Evolutionary conservation across 37 sponge, comb jelly and placozoan genomes (phyloP), one percentile per base, ranked within the genome.

Genomic region (Mnemiopsis leidyi): DNA sequence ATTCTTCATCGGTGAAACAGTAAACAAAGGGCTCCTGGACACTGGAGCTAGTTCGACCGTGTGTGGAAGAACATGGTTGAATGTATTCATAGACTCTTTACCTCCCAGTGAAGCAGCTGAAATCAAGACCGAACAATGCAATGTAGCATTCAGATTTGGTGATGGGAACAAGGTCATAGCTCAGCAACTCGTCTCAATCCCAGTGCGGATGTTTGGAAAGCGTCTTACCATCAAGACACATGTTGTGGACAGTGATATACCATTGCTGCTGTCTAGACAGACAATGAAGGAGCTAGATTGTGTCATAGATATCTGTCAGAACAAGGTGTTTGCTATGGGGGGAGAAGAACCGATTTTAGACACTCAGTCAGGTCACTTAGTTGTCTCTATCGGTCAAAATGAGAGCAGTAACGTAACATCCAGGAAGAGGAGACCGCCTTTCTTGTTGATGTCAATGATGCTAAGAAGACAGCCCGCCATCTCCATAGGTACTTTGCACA

Each of bases 401-500:
- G 68, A 21, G 18, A 18, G 18, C 18, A 61, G 18, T 9, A 61
- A 61, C 68, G 68, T 61, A 18, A 61, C 68, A 61, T 18, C 68
- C 68, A 18, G 9, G 18, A 61, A 61, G 18, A 61, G 18, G 9
- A 9, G 9, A 61, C 18, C 68, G 18, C 18, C 18, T 61, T 21
- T 61, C 9, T 61, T 61, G 68, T 61, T 18, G 68, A 61, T 61
- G 68, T 61, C 68, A 61, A 61, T 21, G 68, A 61, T 18, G 18
- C 68, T 61, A 9, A 61, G 68, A 61, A 61, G 18, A 21, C 18
- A 21, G 68, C 79, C 26, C 18, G 33, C 0, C 36, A 34, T 34
- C 2, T 34, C 32, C 79, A 77, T 77, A 77, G 79, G 32, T 77
- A 77, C 79, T 77, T 32, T 77, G 79, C 79, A 32, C 79, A 77